Base-by-base conservation (phyloP, 2,888 invertebrate species). In the Adelognathus sp. region DNA sequence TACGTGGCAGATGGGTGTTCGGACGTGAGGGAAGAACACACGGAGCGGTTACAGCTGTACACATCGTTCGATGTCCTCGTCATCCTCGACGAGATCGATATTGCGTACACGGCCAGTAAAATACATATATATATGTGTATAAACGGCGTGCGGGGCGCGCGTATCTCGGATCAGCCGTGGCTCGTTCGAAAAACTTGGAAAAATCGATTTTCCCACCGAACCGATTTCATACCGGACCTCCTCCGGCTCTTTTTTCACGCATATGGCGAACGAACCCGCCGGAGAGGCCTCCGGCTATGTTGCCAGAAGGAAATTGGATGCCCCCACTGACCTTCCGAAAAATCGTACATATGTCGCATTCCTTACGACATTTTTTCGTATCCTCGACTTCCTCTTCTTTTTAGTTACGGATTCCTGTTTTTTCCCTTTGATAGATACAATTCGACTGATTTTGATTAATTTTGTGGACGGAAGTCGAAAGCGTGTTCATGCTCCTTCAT, bases 41-140 rank as follows among this genome's bases (percentile, higher is more conserved):
- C 24, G 60, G 70, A n/a, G n/a, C n/a, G n/a, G n/a, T n/a, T 77
- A 73, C 83, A 83, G 83, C 82, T 83, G 83, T 78, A 63, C 67
- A 52, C 64, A 74, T 44, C 21, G 54, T 64, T 71, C 61, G 70
- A 69, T 73, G 64, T 52, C 50, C 64, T 77, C 79, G 76, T 76
- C 74, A 74, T 60, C 63, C 24, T 69, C 70, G 67, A 44, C 69
- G 56, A 60, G 61, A 69, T 75, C 71, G 69, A 71, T 73, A 70
- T 76, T 71, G 33, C 24, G 36, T 11, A 3, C 7, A n/a, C 1
- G 27, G 14, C 4, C 18, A 31, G 9, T 7, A 6, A 14, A 21
- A n/a, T 63, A 14, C 24, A 63, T 29, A 18, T 31, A 11, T 18
- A 14, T 2, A 21, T 39, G 14, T 21, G 50, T 3, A 21, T 46